A percentile compares a stretch with the other conserved stretches of the same genome.
These are phyloP conservation scores for Catonia carolina DNA, from an alignment of 2,888 invertebrate species.

Conservation along the genomic window DNA sequence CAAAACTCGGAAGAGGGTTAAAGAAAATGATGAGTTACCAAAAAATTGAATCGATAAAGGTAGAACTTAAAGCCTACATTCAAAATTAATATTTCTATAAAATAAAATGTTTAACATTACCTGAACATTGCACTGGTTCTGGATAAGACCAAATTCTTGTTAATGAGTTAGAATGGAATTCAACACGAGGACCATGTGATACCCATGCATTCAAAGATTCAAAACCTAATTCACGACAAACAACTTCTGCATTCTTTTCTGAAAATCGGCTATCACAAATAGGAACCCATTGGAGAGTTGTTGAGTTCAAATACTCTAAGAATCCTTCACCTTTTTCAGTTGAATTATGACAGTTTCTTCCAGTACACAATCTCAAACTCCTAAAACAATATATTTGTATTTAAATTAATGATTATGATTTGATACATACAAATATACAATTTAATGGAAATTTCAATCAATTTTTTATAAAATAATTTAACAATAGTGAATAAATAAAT, in stretches of 20 bases:
- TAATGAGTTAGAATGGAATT: constrained; percentile 81
- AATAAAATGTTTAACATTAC: too few relatives aligned
- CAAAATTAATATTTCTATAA: too few relatives aligned
- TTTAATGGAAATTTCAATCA: too few relatives aligned
- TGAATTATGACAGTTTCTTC: constrained; percentile 53
- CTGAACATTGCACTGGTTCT: constrained; percentile 68
- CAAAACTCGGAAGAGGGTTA: too few relatives aligned
- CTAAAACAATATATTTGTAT: constrained; percentile 27
- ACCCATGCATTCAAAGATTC: constrained; percentile 85
- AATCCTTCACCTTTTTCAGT: constrained; percentile 70
- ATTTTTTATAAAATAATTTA: too few relatives aligned
- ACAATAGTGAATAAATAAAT: too few relatives aligned
- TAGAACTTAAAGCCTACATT: too few relatives aligned
- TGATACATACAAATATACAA: too few relatives aligned
- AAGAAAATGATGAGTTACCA: too few relatives aligned
- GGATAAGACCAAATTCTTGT: constrained; percentile 88
- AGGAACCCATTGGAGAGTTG: constrained; percentile 94
- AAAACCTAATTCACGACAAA: constrained; percentile 86
- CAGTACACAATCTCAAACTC: constrained; percentile 70
- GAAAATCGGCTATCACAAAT: constrained; percentile 94
- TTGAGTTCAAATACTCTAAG: constrained; percentile 88
- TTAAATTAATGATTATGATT: too few relatives aligned
- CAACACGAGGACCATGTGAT: constrained; percentile 74
- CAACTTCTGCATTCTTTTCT: constrained; percentile 93
- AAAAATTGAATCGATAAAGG: too few relatives aligned